A percentile compares a stretch with the other conserved stretches of the same genome.
Evolutionary conservation across 2,888 invertebrate genomes (phyloP).

Genomic region (Meghimatium bilineatum): DNA sequence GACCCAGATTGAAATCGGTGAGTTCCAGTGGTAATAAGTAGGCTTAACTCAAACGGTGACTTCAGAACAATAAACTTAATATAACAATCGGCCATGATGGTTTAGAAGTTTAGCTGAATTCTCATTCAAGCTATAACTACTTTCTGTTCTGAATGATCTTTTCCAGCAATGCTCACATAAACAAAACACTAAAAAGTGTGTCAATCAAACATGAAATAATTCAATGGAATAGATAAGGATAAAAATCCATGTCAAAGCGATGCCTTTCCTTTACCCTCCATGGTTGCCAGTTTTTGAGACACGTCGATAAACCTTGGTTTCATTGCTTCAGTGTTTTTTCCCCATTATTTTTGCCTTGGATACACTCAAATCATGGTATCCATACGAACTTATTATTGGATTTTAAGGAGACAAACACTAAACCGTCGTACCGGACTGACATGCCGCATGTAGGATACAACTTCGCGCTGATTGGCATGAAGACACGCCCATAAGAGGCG

Average conservation of each 20-base stretch:
- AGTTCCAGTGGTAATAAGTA: too few species aligned
- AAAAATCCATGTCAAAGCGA: background rate
- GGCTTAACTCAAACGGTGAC: too few species aligned
- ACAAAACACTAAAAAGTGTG: background rate
- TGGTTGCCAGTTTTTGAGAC: background rate
- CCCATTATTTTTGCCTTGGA: background rate
- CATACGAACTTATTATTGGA: conserved; percentile 3
- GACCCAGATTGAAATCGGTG: too few species aligned
- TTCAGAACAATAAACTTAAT: too few species aligned
- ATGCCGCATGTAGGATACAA: background rate
- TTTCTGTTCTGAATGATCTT: background rate
- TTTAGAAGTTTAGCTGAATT: background rate
- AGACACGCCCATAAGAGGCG: conserved; percentile 16
- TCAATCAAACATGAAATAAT: background rate
- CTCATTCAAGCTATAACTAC: background rate
- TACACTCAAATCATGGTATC: background rate
- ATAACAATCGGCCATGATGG: too few species aligned
- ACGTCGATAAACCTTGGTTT: background rate
- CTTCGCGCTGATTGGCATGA: background rate
- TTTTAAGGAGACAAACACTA: background rate
- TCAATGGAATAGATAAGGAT: background rate
- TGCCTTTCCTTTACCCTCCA: background rate
- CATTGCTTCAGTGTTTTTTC: too few species aligned
- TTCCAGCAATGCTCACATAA: background rate
- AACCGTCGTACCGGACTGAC: background rate